A percentile compares a stretch with the other conserved stretches of the same genome.
These are phyloP conservation scores for Vandiemenella viatica DNA, from an alignment of 2,888 invertebrate species.

Conservation along the genomic window DNA sequence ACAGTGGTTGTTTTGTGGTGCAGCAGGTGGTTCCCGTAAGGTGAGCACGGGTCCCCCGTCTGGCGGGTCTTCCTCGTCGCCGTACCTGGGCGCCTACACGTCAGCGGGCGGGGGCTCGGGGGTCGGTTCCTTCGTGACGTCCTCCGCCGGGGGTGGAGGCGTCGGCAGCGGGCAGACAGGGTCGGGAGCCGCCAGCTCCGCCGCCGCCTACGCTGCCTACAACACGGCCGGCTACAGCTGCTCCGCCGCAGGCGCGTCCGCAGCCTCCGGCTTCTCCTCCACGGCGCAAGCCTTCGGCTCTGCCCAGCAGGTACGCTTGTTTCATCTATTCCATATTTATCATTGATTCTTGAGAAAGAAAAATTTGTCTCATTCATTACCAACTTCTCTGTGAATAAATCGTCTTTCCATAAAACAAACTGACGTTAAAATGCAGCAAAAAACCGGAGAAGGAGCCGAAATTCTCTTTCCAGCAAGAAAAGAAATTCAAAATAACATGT, in stretches of 20 bases:
- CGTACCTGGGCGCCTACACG: constrained; percentile 36
- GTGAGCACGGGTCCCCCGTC: constrained; percentile 6
- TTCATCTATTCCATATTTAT: not conserved
- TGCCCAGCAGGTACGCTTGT: constrained; percentile 36
- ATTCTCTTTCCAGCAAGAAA: too few relatives aligned
- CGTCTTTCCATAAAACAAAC: too few relatives aligned
- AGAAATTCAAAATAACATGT: too few relatives aligned
- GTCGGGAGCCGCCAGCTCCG: constrained; percentile 27
- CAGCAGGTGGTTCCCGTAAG: too few relatives aligned
- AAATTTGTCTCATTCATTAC: too few relatives aligned
- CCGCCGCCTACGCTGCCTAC: constrained; percentile 32
- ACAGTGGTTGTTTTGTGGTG: too few relatives aligned
- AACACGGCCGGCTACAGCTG: constrained; percentile 38
- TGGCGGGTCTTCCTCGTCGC: too few relatives aligned
- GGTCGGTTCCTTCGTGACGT: constrained; percentile 22
- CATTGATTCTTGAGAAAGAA: too few relatives aligned
- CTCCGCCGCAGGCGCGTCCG: constrained; percentile 25
- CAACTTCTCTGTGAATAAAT: too few relatives aligned
- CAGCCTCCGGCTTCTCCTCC: constrained; percentile 8
- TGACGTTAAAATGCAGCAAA: too few relatives aligned
- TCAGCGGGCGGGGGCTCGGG: constrained; percentile 25
- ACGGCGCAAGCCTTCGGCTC: constrained; percentile 15
- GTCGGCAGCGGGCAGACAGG: constrained; percentile 24
- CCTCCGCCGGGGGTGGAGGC: constrained; percentile 29
- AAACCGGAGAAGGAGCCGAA: too few relatives aligned